These are phyloP conservation scores for Drosophila arawakana DNA, from an alignment of 1,140 invertebrate genomes.

Conservation along the genomic window DNA sequence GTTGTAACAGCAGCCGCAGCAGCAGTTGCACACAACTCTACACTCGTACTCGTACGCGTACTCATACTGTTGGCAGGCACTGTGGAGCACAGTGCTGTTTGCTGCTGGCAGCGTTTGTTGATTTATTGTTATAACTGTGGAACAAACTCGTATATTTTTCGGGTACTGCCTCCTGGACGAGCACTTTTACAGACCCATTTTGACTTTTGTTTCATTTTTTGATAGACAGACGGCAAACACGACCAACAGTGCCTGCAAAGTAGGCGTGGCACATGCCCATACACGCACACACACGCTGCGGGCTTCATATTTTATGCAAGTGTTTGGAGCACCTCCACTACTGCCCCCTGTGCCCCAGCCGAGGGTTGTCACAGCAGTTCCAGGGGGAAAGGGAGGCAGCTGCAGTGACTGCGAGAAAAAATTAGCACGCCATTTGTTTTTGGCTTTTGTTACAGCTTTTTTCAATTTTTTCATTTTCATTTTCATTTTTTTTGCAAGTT, in stretches of 20 bases:
- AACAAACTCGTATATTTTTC: constrained; percentile 56
- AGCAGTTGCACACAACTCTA: constrained; percentile 32
- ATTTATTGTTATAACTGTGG: constrained; percentile 80
- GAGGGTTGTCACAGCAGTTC: constrained; percentile 2
- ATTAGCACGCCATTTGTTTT: constrained; percentile 73
- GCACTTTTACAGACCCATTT: constrained; percentile 50
- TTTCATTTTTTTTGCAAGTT: not conserved
- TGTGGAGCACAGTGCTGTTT: constrained; percentile 31
- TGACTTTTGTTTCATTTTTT: constrained; percentile 79
- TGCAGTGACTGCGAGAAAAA: constrained; percentile 51
- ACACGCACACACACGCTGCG: constrained; percentile 20
- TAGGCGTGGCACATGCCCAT: constrained; percentile 43
- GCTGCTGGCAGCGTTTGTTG: constrained; percentile 68
- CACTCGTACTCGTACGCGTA: not conserved
- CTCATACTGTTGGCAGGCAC: constrained; percentile 49
- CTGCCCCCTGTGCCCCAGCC: constrained; percentile 14
- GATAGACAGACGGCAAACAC: constrained; percentile 76
- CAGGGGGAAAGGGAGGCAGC: not conserved
- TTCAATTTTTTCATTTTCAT: constrained; percentile 25
- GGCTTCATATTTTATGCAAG: constrained; percentile 79
- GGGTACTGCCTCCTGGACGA: constrained; percentile 41
- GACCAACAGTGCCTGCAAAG: constrained; percentile 24
- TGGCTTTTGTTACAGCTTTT: constrained; percentile 68
- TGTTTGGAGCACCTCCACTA: constrained; percentile 27
- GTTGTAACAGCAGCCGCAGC: constrained; percentile 32